Percentiles rank a stretch among this genome's conserved stretches.
Evolutionary conservation across 2,797 vertebrate genomes (phyloP).

Genomic region (Allobates femoralis): DNA sequence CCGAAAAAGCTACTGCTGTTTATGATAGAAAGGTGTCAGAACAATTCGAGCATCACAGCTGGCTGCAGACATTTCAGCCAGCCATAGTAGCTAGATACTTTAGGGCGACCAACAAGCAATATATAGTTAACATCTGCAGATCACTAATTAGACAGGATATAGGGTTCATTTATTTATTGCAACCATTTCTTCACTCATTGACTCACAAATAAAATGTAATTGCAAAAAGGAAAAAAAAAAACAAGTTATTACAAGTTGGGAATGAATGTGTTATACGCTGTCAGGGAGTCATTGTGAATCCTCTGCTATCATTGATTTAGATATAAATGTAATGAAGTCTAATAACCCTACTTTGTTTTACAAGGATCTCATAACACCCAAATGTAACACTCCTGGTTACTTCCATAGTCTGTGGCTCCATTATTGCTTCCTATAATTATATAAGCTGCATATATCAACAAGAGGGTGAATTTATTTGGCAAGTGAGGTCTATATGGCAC

Average conservation of each 20-base stretch:
- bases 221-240: conserved; percentile 33
- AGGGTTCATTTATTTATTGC: conserved; percentile 36
- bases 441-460: background rate
- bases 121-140: background rate
- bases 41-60: no score
- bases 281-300: conserved; percentile 37
- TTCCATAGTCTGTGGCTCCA: conserved; percentile 23
- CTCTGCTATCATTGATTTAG: conserved; percentile 35
- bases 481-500: no score
- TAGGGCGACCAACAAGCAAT: background rate
- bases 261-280: conserved; percentile 35
- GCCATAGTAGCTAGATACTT: no score
- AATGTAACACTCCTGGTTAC: background rate
- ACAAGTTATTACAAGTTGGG: conserved; percentile 32
- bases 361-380: conserved; percentile 31
- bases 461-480: background rate
- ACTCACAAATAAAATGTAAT: conserved; percentile 51
- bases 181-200: conserved; percentile 28
- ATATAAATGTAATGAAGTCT: conserved; percentile 45
- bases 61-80: no score
- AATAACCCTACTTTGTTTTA: conserved; percentile 52
- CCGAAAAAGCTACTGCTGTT: no score
- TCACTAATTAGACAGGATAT: background rate
- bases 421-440: background rate
- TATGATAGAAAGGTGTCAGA: no score